Evolutionary conservation across 2,797 vertebrate genomes (phyloP).

Genomic region (Sebastes trivittatus): DNA sequence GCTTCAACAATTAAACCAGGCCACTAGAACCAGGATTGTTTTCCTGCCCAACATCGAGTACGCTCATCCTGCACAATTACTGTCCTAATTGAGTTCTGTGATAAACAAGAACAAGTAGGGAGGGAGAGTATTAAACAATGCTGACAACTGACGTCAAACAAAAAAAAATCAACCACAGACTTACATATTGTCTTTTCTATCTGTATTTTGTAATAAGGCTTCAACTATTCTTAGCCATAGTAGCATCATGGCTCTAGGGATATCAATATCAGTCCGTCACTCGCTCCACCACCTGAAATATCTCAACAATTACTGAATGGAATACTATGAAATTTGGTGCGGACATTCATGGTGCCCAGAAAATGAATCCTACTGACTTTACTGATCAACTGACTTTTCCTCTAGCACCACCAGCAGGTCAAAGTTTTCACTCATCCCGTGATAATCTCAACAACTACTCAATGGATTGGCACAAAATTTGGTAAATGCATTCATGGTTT

Average conservation of each 20-base stretch:
- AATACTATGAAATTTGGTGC: neutral
- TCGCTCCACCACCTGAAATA: neutral
- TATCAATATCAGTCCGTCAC: neutral
- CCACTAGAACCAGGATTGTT: slow-evolving; percentile 57
- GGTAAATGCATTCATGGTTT: neutral
- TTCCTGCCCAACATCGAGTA: slow-evolving; percentile 50
- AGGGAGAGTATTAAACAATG: slow-evolving; percentile 3
- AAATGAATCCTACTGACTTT: neutral
- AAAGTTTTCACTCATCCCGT: neutral
- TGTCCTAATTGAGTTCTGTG: slow-evolving; percentile 32
- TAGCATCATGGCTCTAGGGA: neutral
- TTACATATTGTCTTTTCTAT: neutral
- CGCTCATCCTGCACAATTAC: slow-evolving; percentile 51
- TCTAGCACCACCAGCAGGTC: neutral
- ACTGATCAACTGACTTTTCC: neutral
- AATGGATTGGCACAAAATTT: neutral
- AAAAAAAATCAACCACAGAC: neutral
- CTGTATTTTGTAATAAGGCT: neutral
- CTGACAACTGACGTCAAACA: neutral
- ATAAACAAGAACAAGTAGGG: slow-evolving; percentile 18
- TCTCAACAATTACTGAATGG: neutral
- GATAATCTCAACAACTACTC: neutral
- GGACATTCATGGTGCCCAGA: neutral
- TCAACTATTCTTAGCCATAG: neutral
- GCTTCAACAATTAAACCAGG: slow-evolving; percentile 65